Base-by-base conservation (phyloP, 2,113 vertebrate species). In the Apodemus speciosus region DNA sequence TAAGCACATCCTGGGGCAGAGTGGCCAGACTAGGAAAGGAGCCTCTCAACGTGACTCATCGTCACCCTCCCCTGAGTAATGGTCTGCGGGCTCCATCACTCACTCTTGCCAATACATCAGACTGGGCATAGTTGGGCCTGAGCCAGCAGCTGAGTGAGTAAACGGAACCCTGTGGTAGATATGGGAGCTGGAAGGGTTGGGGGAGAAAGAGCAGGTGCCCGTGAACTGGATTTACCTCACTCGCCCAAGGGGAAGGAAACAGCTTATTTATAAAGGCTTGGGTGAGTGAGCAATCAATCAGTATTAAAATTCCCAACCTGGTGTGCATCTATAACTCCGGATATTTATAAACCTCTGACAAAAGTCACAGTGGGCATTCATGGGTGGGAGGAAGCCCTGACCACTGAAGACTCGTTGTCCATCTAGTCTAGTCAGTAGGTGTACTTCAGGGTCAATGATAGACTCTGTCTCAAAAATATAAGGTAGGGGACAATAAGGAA, bases 1-100 rank as follows among this genome's bases (percentile, higher is more conserved):
- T 23, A 23, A 64, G 90, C 71, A 71, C 75, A 91, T 84, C 56
- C 85, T 92, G 80, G 75, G 85, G 66, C 49, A 23, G 40, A 38
- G 40, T 38, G 35, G 51, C n/a, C 81, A 92, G 92, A 85, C 80
- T 51, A 38, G 58, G 68, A 75, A 91, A 92, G 66, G 85, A 81
- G 68, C 49, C 76, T 85, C 66, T 83, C 46, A 23, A 3, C 6
- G 20, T 95, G 94, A 96, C 93, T 97, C 97, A 96, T 60, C 62
- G 9, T 38, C 76, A 27, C 9, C 38, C n/a, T 72, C 77, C 53
- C 56, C 49, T 81, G 85, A 92, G 76, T 81, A 88, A 51, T 73
- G 56, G 81, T 60, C 91, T 92, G 66, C 0, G 21, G 79, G 60
- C 53, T 75, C 77, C 25, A 13, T 60, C 53, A 20, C 75, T 93